phyloP scores from a whole-genome alignment of 2,113 vertebrate species.

The Cranoglanis bouderius region DNA sequence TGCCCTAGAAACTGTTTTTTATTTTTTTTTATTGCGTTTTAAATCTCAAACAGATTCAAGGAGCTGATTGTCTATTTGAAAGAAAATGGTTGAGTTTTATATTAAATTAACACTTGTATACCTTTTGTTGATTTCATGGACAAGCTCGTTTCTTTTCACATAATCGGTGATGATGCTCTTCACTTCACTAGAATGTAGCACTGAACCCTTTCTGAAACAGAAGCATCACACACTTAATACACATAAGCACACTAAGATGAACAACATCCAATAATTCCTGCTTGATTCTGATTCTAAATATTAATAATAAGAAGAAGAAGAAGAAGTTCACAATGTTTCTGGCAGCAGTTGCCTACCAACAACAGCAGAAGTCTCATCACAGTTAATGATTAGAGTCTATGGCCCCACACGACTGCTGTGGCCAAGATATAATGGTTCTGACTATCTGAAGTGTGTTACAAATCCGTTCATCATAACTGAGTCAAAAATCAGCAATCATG shows the following conservation, averaged over 20 bases:
- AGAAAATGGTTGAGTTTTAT: background rate
- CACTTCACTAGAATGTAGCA: conserved; percentile 82
- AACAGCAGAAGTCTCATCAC: background rate
- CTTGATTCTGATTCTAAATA: background rate
- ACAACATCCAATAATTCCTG: background rate
- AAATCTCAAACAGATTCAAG: background rate
- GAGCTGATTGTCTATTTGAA: background rate
- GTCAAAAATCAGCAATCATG: background rate
- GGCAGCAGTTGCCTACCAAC: background rate
- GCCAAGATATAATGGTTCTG: background rate
- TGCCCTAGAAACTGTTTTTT: background rate
- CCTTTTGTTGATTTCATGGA: conserved; percentile 89
- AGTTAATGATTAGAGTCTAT: too few species aligned
- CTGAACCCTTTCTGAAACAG: conserved; percentile 81
- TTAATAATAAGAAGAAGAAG: background rate
- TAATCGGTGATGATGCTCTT: conserved; percentile 83
- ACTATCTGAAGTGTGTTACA: background rate
- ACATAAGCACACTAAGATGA: background rate
- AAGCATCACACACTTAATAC: background rate
- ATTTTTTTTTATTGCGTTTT: too few species aligned
- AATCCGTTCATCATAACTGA: background rate
- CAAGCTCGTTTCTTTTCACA: conserved; percentile 86
- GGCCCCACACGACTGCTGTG: too few species aligned
- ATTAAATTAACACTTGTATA: conserved; percentile 65
- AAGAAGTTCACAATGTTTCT: background rate